Percentiles rank a stretch among this genome's conserved stretches.
These are phyloP conservation scores for Pterocles gutturalis DNA, from an alignment of 2,113 vertebrate genomes.

Conservation along the genomic window DNA sequence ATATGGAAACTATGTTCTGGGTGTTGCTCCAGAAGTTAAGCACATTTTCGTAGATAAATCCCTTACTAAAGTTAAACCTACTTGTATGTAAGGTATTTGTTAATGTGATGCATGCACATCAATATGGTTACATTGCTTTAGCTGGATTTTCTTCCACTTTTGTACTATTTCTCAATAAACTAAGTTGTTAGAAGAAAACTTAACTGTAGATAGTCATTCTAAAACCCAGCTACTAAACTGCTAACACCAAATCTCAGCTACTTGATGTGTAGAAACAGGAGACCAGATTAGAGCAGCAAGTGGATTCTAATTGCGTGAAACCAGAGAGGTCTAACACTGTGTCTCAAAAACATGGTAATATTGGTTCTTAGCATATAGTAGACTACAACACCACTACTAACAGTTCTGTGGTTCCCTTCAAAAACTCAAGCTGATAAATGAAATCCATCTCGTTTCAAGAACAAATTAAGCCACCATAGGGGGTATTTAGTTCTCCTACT, in stretches of 20 bases:
- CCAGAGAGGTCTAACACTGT: neutral
- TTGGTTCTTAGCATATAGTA: neutral
- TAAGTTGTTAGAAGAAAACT: neutral
- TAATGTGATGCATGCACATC: neutral
- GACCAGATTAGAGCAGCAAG: neutral
- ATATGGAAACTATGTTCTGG: neutral
- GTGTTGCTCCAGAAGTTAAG: neutral
- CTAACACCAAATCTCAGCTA: neutral
- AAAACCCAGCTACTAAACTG: neutral
- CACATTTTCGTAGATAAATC: neutral
- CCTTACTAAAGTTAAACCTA: neutral
- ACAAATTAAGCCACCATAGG: constrained; percentile 50
- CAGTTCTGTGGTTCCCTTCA: neutral
- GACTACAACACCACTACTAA: neutral
- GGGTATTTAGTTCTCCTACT: constrained; percentile 38
- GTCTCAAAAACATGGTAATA: neutral
- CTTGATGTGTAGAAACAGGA: neutral
- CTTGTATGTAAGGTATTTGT: neutral
- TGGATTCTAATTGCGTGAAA: neutral
- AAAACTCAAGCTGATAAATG: constrained; percentile 41
- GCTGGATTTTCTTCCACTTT: neutral
- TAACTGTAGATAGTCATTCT: neutral
- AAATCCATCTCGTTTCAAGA: constrained; percentile 51
- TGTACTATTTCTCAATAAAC: neutral
- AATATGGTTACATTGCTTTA: neutral